Percentiles rank a stretch among this genome's conserved stretches.
Conservation (phyloP, 2,888 invertebrate species). For the Patella depressa region DNA sequence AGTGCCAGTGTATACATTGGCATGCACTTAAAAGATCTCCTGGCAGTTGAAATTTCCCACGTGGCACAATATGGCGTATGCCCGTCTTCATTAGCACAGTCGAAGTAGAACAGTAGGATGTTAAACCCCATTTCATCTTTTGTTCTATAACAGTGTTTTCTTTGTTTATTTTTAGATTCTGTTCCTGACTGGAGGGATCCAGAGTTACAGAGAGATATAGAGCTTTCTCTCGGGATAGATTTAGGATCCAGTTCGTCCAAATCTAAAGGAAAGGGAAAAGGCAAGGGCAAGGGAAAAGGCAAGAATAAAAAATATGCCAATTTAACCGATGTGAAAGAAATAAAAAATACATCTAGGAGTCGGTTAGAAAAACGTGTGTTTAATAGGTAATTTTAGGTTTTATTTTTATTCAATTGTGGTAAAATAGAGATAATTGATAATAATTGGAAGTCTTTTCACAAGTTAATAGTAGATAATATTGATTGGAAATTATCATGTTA, state of each 20-base stretch:
- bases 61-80: too few species aligned
- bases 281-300: constrained; percentile 57
- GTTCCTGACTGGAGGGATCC: constrained; percentile 74
- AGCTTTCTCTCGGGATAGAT: constrained; percentile 74
- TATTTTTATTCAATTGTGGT: too few species aligned
- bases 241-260: constrained; percentile 70
- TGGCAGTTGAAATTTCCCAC: too few species aligned
- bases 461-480: too few species aligned
- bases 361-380: constrained; percentile 74
- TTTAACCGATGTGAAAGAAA: constrained; percentile 72
- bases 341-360: constrained; percentile 69
- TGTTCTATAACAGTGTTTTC: neutral
- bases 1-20: too few species aligned
- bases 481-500: too few species aligned
- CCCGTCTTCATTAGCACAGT: too few species aligned
- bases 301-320: constrained; percentile 66
- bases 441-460: too few species aligned
- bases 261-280: constrained; percentile 47
- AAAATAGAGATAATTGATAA: too few species aligned
- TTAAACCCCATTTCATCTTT: too few species aligned
- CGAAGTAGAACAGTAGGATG: too few species aligned
- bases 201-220: constrained; percentile 73
- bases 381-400: constrained; percentile 66
- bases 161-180: constrained; percentile 13
- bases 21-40: too few species aligned